Percentiles rank a stretch among this genome's conserved stretches.
Conservation (phyloP, 1,140 invertebrate species). For the Araneus ventricosus region DNA sequence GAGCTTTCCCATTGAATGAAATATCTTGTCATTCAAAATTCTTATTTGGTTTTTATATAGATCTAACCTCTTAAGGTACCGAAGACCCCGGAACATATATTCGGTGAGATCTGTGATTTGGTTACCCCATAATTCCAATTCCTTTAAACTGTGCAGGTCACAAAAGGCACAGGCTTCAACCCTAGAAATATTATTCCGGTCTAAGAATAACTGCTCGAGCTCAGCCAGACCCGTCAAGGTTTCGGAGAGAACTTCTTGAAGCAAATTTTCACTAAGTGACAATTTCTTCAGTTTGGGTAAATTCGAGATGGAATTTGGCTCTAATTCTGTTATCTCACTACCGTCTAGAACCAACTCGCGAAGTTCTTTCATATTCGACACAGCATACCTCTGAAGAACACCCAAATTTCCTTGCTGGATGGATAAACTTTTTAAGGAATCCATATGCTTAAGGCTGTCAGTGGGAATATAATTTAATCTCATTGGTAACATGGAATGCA, state of each 20-base stretch:
- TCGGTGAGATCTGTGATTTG: slow-evolving; percentile 43
- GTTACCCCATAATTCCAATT: slow-evolving; percentile 60
- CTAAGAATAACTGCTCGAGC: slow-evolving; percentile 49
- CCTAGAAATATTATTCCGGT: slow-evolving; percentile 63
- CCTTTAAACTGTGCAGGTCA: slow-evolving; percentile 48
- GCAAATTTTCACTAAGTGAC: slow-evolving; percentile 95
- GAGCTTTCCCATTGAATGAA: slow-evolving; percentile 34
- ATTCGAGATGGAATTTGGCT: slow-evolving; percentile 93
- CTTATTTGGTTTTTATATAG: slow-evolving; percentile 65
- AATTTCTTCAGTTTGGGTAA: slow-evolving; percentile 91
- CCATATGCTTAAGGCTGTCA: neutral
- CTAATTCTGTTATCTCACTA: slow-evolving; percentile 45
- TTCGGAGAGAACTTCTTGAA: slow-evolving; percentile 85
- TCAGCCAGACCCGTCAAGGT: slow-evolving; percentile 19
- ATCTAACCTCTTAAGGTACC: slow-evolving; percentile 41
- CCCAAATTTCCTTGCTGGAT: slow-evolving; percentile 53
- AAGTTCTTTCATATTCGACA: slow-evolving; percentile 28
- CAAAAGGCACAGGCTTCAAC: slow-evolving; percentile 53
- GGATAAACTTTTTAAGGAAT: neutral
- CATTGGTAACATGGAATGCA: neutral
- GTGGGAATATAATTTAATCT: slow-evolving; percentile 2
- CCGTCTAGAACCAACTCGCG: slow-evolving; percentile 33
- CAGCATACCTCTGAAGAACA: neutral
- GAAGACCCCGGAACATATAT: slow-evolving; percentile 62
- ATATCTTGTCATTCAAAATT: slow-evolving; percentile 64